Conservation (phyloP, 2,888 invertebrate species). For the Amblyteles armatorius region DNA sequence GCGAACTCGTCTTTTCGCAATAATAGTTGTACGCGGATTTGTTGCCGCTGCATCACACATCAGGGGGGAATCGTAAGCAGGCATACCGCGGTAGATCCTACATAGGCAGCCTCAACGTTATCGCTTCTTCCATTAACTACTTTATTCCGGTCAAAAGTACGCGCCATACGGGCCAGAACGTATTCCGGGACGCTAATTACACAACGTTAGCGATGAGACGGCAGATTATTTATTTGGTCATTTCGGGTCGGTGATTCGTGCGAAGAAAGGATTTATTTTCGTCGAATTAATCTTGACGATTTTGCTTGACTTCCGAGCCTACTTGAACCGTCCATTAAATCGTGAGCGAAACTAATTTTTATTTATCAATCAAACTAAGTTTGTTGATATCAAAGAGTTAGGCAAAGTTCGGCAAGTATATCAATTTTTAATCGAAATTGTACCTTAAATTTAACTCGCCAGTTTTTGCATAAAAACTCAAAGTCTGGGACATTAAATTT, state of each 20-base stretch:
- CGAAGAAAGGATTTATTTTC: no score
- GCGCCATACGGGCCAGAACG: slow-evolving; percentile 9
- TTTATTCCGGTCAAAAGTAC: neutral
- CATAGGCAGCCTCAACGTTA: slow-evolving; percentile 7
- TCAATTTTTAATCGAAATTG: no score
- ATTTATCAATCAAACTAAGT: neutral
- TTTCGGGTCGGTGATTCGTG: neutral
- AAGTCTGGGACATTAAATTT: no score
- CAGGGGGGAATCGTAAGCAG: neutral
- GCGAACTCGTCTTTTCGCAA: slow-evolving; percentile 44
- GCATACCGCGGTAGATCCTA: neutral
- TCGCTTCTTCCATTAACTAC: slow-evolving; percentile 14
- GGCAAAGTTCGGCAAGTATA: neutral
- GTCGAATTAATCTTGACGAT: neutral
- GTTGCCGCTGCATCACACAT: neutral
- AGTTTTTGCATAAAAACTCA: no score
- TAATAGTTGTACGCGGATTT: slow-evolving; percentile 31
- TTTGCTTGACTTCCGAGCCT: neutral
- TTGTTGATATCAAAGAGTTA: neutral
- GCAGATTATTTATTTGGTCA: neutral
- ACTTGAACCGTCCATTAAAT: neutral
- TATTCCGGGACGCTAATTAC: slow-evolving; percentile 17
- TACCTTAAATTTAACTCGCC: no score
- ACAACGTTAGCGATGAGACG: slow-evolving; percentile 4
- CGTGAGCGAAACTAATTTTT: neutral